These are phyloP conservation scores for Myotis lucifugus DNA, from an alignment of 2,113 vertebrate species.

Conservation along the genomic window DNA sequence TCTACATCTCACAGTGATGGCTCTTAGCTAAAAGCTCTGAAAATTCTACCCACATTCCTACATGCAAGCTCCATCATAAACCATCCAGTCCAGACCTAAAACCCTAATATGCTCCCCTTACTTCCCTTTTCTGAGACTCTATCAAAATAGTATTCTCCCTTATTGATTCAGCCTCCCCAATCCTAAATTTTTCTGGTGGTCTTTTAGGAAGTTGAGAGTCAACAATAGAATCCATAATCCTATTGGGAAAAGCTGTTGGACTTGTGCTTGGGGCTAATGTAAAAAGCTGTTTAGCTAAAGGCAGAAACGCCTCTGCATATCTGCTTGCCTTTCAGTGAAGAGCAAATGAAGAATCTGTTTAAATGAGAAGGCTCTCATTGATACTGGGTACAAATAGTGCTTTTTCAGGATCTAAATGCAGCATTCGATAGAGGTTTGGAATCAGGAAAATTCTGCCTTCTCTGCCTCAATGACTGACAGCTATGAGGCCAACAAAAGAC, in stretches of 20 bases:
- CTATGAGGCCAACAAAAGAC: background rate
- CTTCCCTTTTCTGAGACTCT: background rate
- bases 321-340: background rate
- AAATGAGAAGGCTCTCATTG: background rate
- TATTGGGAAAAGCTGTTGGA: background rate
- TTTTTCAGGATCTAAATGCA: background rate
- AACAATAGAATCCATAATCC: background rate
- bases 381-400: background rate
- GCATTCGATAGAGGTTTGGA: background rate
- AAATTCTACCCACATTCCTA: background rate
- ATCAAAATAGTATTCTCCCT: background rate
- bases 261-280: background rate
- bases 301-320: background rate
- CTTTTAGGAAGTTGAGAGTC: background rate
- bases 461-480: background rate
- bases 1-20: background rate
- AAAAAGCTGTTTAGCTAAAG: background rate
- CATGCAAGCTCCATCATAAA: background rate
- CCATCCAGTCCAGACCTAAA: background rate
- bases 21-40: background rate
- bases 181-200: background rate
- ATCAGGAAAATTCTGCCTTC: background rate
- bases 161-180: too few relatives aligned
- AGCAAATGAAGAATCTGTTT: constrained; percentile 13
- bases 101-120: background rate